A percentile compares a stretch with the other conserved stretches of the same genome.
These are phyloP conservation scores for Temnothorax ravouxi DNA, from an alignment of 2,888 invertebrate species.

Conservation along the genomic window DNA sequence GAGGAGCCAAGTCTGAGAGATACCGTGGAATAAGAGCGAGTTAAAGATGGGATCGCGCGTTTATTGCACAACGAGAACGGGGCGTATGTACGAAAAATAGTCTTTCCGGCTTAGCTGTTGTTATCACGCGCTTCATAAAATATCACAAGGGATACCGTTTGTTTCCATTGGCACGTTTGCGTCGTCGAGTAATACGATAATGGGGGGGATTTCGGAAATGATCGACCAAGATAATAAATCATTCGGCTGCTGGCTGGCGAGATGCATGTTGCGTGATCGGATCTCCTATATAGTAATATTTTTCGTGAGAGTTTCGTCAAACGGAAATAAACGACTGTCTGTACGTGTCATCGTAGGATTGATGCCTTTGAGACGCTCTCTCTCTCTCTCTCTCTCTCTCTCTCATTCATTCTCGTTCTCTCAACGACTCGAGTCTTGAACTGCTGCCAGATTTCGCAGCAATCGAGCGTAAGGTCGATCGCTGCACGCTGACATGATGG, in stretches of 20 bases:
- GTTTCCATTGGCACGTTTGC: constrained; percentile 19
- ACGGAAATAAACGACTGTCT: constrained; percentile 59
- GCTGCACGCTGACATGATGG: constrained; percentile 43
- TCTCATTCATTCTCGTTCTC: constrained; percentile 28
- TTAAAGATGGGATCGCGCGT: constrained; percentile 4
- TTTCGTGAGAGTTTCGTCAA: constrained; percentile 31
- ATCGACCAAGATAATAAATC: neutral
- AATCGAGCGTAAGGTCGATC: constrained; percentile 48
- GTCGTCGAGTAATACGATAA: constrained; percentile 17
- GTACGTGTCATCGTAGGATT: neutral
- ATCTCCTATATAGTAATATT: neutral
- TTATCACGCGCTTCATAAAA: constrained; percentile 36
- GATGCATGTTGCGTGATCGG: neutral
- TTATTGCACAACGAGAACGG: constrained; percentile 23
- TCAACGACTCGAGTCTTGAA: constrained; percentile 37
- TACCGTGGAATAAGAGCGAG: constrained; percentile 10
- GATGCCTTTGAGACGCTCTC: constrained; percentile 5
- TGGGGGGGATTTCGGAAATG: neutral
- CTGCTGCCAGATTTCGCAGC: constrained; percentile 48
- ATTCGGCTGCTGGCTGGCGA: neutral
- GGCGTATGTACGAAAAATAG: constrained; percentile 7
- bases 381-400: neutral
- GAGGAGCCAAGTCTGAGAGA: neutral
- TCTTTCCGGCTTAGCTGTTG: constrained; percentile 8
- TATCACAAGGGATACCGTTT: constrained; percentile 2